phyloP scores from a whole-genome alignment of 1,140 invertebrate species.

The Acromyrmex echinatior region DNA sequence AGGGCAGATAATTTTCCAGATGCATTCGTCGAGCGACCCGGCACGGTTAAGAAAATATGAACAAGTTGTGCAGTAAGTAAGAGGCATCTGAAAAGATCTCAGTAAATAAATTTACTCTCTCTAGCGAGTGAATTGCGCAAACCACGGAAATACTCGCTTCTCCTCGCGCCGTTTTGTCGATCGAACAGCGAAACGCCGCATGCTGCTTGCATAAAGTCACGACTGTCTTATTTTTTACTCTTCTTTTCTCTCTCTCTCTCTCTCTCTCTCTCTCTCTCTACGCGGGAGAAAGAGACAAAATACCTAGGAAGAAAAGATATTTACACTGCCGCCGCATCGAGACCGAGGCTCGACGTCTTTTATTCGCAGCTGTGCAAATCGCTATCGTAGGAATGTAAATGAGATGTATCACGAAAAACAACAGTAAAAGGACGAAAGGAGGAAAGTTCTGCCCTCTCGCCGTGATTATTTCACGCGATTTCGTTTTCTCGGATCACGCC shows the following conservation, averaged over 20 bases:
- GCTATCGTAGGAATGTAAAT: slow-evolving; percentile 16
- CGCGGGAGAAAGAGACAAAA: slow-evolving; percentile 27
- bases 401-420: slow-evolving; percentile 52
- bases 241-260: neutral
- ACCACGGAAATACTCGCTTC: slow-evolving; percentile 35
- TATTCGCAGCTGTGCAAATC: slow-evolving; percentile 56
- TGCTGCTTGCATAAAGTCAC: slow-evolving; percentile 18
- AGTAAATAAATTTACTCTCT: slow-evolving; percentile 51
- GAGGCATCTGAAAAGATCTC: slow-evolving; percentile 33
- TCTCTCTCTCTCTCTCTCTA: neutral
- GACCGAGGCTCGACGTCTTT: slow-evolving; percentile 11
- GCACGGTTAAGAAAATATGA: slow-evolving; percentile 17
- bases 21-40: neutral
- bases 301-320: slow-evolving; percentile 34
- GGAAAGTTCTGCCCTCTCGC: neutral
- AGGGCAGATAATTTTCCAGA: neutral
- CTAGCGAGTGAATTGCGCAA: slow-evolving; percentile 43
- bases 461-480: slow-evolving; percentile 20
- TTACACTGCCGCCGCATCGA: slow-evolving; percentile 44
- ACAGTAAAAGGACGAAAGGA: slow-evolving; percentile 11
- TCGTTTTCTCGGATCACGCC: slow-evolving; percentile 37
- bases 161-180: neutral
- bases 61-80: neutral
- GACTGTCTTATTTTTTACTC: slow-evolving; percentile 9
- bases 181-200: slow-evolving; percentile 35